phyloP scores from a whole-genome alignment of 2,888 invertebrate species.

The Nephrotoma appendiculata region DNA sequence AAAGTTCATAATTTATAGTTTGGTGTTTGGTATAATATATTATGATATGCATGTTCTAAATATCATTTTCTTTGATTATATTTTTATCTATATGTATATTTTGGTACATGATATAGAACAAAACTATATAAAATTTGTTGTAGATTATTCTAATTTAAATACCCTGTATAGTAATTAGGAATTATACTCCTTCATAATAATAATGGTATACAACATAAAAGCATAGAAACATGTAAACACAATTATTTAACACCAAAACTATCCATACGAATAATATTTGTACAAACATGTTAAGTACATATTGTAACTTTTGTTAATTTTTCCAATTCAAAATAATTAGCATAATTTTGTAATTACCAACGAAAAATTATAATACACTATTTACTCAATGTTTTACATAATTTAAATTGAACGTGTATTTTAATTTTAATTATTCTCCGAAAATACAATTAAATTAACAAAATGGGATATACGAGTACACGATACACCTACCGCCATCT shows the following conservation, averaged over 20 bases:
- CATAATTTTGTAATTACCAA: neutral
- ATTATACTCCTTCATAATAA: neutral
- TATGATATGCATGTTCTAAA: neutral
- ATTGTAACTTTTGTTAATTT: neutral
- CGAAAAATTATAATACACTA: neutral
- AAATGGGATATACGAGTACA: neutral
- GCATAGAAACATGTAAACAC: neutral
- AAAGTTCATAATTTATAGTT: neutral
- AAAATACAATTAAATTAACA: neutral
- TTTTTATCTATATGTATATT: neutral
- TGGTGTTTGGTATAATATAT: neutral
- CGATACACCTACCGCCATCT: neutral
- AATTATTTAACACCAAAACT: neutral
- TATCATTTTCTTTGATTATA: neutral
- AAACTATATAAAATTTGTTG: too few relatives aligned
- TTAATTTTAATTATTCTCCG: neutral
- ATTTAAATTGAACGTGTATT: neutral
- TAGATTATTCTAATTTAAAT: too few relatives aligned
- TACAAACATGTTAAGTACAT: neutral
- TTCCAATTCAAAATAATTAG: neutral
- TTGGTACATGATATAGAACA: neutral
- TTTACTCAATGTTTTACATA: neutral
- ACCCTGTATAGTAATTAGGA: too few relatives aligned
- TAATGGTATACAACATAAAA: neutral
- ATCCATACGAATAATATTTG: neutral